phyloP scores from a whole-genome alignment of 2,888 invertebrate genomes.

The Plebejus anna region DNA sequence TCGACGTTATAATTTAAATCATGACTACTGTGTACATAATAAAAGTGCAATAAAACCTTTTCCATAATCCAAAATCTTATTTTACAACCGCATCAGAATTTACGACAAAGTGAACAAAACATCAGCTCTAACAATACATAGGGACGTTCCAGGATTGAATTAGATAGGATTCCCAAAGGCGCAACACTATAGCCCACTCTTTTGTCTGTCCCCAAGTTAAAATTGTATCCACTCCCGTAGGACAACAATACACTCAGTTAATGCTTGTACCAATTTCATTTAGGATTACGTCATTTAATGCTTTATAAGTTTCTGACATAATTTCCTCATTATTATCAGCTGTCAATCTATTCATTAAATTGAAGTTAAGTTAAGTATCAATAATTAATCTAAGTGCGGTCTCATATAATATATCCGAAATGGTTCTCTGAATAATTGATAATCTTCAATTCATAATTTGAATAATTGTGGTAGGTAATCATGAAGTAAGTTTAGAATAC shows the following conservation, averaged over 20 bases:
- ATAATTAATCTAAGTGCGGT: too few relatives aligned
- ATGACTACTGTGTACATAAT: too few relatives aligned
- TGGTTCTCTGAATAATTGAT: too few relatives aligned
- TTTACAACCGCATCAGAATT: background rate
- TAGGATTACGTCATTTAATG: background rate
- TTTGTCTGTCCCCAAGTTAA: conserved; percentile 8
- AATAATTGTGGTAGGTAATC: too few relatives aligned
- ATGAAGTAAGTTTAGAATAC: too few relatives aligned
- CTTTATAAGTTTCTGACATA: too few relatives aligned
- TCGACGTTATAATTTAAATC: too few relatives aligned
- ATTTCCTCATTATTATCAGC: too few relatives aligned
- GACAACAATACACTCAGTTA: background rate
- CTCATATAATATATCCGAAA: too few relatives aligned
- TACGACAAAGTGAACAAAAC: conserved; percentile 1
- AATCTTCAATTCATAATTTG: too few relatives aligned
- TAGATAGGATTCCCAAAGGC: conserved; percentile 11
- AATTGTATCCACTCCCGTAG: conserved; percentile 4
- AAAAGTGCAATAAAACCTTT: background rate
- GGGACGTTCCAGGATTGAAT: conserved; percentile 10
- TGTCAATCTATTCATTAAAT: too few relatives aligned
- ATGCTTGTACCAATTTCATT: background rate
- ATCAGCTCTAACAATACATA: background rate
- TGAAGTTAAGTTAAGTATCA: too few relatives aligned
- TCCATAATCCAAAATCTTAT: background rate
- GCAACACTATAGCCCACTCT: conserved; percentile 1